Conservation (phyloP, 1,140 invertebrate species). For the Cotesia vestalis region DNA sequence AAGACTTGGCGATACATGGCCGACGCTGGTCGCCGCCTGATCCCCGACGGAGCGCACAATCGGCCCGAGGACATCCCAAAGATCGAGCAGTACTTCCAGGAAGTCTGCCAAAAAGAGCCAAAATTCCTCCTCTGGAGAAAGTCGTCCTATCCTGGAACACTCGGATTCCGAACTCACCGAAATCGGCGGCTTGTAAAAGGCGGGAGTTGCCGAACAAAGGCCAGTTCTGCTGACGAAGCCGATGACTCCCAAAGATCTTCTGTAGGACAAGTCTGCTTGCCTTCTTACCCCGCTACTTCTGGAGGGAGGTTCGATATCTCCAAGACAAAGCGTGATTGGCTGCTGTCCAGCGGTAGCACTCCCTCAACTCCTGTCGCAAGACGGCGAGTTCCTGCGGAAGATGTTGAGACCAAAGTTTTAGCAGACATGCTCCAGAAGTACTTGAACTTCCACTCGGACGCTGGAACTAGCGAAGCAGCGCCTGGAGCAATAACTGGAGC, state of each 20-base stretch:
- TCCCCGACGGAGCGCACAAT: conserved; percentile 79
- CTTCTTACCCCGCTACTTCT: conserved; percentile 62
- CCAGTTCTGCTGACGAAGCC: conserved; percentile 72
- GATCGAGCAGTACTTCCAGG: conserved; percentile 85
- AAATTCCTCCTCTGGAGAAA: conserved; percentile 84
- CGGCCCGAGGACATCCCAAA: conserved; percentile 77
- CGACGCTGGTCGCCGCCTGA: conserved; percentile 83
- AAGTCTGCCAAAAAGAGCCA: conserved; percentile 79
- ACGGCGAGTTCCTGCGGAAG: conserved; percentile 52
- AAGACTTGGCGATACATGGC: conserved; percentile 93
- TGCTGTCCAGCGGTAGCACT: conserved; percentile 48
- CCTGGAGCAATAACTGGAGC: too few relatives aligned
- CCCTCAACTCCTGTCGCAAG: conserved; percentile 48
- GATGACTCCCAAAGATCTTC: conserved; percentile 63
- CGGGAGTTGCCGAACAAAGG: conserved; percentile 71
- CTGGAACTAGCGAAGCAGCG: conserved; percentile 10
- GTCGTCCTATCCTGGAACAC: conserved; percentile 78
- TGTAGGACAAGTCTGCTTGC: conserved; percentile 56
- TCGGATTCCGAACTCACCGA: conserved; percentile 68
- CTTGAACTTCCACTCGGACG: conserved; percentile 66
- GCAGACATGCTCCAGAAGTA: conserved; percentile 75
- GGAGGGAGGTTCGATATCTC: conserved; percentile 74
- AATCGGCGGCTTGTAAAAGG: conserved; percentile 70
- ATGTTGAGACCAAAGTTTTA: conserved; percentile 68
- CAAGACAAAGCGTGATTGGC: conserved; percentile 72